Evolutionary conservation across 1,140 invertebrate species (phyloP).

Genomic region (Magallana gigas): DNA sequence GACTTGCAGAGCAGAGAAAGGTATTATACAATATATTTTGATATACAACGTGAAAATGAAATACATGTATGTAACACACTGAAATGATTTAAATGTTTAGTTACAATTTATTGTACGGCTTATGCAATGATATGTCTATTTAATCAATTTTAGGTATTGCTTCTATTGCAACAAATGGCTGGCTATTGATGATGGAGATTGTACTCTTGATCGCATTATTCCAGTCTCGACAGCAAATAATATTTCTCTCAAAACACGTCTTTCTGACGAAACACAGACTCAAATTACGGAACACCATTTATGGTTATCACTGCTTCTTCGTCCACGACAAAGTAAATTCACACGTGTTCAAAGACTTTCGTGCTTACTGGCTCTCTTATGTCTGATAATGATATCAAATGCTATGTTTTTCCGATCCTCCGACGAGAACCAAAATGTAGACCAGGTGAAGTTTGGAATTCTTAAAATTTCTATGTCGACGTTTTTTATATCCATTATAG

Average conservation of each 20-base stretch:
- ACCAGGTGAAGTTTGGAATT: conserved; percentile 55
- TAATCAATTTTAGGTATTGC: neutral
- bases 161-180: neutral
- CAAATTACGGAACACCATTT: neutral
- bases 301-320: neutral
- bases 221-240: neutral
- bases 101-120: neutral
- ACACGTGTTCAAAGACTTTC: conserved; percentile 69
- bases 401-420: conserved; percentile 76
- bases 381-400: conserved; percentile 78
- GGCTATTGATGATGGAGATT: neutral
- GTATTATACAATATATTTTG: conserved; percentile 48
- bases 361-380: conserved; percentile 74
- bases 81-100: neutral
- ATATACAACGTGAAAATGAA: neutral
- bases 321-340: neutral
- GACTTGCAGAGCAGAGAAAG: conserved; percentile 72
- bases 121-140: neutral
- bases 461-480: conserved; percentile 57
- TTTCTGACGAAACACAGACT: neutral
- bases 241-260: neutral
- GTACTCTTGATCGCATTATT: neutral
- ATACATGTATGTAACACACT: neutral
- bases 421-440: conserved; percentile 43
- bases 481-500: conserved; percentile 60